Evolutionary conservation across 2,797 vertebrate genomes (phyloP).

Genomic region (Pterois miles): DNA sequence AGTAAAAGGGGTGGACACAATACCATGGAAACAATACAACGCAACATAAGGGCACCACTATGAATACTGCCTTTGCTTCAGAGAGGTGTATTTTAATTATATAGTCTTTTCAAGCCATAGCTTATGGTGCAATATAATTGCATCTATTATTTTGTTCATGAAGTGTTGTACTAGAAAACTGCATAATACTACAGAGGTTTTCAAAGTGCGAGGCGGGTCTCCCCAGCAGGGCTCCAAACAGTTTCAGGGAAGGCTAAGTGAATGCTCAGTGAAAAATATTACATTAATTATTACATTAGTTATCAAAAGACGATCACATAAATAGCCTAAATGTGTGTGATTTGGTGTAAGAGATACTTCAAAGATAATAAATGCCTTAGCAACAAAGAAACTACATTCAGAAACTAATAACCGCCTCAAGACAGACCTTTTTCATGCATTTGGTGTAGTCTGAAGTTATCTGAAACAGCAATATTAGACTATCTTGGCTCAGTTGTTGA

Average conservation of each 20-base stretch:
- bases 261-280: no score
- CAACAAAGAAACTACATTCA: no score
- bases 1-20: not conserved
- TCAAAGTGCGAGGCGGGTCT: not conserved
- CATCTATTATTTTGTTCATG: not conserved
- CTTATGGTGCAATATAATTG: not conserved
- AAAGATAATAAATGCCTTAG: not conserved
- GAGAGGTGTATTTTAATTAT: not conserved
- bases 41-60: accelerated
- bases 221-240: not conserved
- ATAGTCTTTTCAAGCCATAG: not conserved
- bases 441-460: not conserved
- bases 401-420: no score
- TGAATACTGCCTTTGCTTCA: not conserved
- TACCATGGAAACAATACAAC: not conserved
- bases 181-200: not conserved
- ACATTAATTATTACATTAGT: not conserved
- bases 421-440: not conserved
- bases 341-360: not conserved
- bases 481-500: no score
- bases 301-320: no score
- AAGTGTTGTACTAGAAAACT: not conserved
- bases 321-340: not conserved
- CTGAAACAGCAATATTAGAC: not conserved
- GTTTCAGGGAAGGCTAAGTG: no score